Evolutionary conservation across 2,113 vertebrate genomes (phyloP).

Genomic region (Accipiter cooperii): DNA sequence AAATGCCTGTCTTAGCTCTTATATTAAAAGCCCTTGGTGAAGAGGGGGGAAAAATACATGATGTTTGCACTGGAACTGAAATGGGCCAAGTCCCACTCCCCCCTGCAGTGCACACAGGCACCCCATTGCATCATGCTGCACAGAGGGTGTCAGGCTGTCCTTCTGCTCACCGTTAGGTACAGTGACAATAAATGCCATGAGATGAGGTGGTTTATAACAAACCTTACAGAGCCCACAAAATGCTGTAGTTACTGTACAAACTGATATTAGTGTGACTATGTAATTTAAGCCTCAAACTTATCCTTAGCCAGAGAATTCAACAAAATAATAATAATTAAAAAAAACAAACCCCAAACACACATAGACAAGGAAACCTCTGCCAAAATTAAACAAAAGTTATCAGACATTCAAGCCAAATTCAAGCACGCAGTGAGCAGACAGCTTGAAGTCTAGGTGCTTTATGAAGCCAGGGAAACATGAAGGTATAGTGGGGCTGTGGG

Average conservation of each 20-base stretch:
- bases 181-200: background rate
- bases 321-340: background rate
- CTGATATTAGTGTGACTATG: background rate
- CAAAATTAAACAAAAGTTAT: background rate
- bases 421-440: accelerated
- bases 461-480: accelerated
- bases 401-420: background rate
- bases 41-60: background rate
- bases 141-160: background rate
- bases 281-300: background rate
- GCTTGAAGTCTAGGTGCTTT: background rate
- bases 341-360: background rate
- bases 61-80: background rate
- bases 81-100: too few relatives aligned
- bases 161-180: background rate
- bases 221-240: background rate
- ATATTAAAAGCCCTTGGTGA: background rate
- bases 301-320: background rate
- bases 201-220: background rate
- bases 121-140: background rate
- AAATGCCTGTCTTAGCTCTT: background rate
- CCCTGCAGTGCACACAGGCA: accelerated
- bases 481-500: background rate
- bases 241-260: background rate
- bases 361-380: background rate